Conservation (phyloP, 2,888 invertebrate species). For the Diaprepes abbreviatus region DNA sequence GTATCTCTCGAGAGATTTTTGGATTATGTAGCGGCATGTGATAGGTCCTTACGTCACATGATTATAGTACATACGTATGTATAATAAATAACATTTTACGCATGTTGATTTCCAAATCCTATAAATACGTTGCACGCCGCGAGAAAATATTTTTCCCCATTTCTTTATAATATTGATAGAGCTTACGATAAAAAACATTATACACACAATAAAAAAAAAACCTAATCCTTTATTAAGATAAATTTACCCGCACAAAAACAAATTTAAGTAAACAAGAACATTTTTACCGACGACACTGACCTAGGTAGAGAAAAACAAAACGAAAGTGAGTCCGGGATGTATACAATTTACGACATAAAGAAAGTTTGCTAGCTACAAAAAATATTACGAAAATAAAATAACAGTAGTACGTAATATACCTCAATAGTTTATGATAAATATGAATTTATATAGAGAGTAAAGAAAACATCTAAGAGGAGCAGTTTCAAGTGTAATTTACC, state of each 20-base stretch:
- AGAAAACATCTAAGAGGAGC: background rate
- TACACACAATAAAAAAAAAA: background rate
- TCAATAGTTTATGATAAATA: background rate
- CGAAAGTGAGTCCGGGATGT: conserved; percentile 9
- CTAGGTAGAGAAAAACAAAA: conserved; percentile 18
- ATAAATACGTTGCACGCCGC: too few species aligned
- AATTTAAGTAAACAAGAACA: conserved; percentile 1
- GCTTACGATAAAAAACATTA: background rate
- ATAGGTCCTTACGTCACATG: too few species aligned
- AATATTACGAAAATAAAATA: conserved; percentile 2
- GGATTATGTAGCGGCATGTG: too few species aligned
- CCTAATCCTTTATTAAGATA: background rate
- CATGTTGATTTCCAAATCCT: too few species aligned
- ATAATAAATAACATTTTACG: too few species aligned
- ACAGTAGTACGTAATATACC: background rate
- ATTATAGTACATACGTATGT: too few species aligned
- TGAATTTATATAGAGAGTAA: too few species aligned
- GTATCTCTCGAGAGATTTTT: too few species aligned
- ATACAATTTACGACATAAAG: conserved; percentile 2
- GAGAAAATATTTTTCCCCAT: too few species aligned
- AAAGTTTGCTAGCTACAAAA: background rate
- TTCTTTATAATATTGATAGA: background rate
- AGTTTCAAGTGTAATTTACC: conserved; percentile 1
- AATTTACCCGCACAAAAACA: background rate
- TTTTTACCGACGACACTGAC: conserved; percentile 25